A percentile compares a stretch with the other conserved stretches of the same genome.
Conservation (phyloP, 2,113 vertebrate genomes). For the Mandrillus leucophaeus region DNA sequence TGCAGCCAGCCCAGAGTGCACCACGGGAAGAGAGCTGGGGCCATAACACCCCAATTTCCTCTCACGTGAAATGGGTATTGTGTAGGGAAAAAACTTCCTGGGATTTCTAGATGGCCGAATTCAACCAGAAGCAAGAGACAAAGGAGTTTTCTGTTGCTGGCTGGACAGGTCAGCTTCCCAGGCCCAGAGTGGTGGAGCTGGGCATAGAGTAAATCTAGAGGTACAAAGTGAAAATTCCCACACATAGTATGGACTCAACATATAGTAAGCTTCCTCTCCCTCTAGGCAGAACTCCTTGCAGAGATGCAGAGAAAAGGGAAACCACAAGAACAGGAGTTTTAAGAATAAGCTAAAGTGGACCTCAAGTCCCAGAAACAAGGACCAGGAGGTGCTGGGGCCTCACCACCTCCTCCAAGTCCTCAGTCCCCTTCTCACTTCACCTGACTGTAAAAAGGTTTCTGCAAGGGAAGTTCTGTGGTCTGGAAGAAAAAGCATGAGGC, state of each 20-base stretch:
- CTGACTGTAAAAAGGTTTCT: neutral
- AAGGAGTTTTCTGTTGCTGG: neutral
- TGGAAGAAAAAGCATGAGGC: neutral
- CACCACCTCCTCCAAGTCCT: neutral
- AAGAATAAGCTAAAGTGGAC: neutral
- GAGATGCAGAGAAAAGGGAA: neutral
- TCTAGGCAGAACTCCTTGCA: neutral
- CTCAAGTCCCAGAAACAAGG: neutral
- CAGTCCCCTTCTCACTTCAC: neutral
- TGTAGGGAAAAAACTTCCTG: no score
- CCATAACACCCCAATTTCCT: no score
- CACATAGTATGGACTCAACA: no score
- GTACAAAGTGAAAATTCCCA: neutral
- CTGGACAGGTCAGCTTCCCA: neutral
- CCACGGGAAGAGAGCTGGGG: neutral
- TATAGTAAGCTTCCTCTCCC: neutral
- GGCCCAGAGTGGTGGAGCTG: neutral
- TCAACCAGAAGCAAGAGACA: neutral
- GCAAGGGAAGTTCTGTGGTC: neutral
- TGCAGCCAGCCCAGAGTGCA: accelerated
- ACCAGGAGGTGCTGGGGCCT: neutral
- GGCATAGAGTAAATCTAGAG: neutral
- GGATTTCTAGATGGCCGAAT: neutral
- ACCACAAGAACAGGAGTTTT: neutral
- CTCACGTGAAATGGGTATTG: no score